Base-by-base conservation (phyloP, 2,113 vertebrate genomes). In the Oryzias javanicus region DNA sequence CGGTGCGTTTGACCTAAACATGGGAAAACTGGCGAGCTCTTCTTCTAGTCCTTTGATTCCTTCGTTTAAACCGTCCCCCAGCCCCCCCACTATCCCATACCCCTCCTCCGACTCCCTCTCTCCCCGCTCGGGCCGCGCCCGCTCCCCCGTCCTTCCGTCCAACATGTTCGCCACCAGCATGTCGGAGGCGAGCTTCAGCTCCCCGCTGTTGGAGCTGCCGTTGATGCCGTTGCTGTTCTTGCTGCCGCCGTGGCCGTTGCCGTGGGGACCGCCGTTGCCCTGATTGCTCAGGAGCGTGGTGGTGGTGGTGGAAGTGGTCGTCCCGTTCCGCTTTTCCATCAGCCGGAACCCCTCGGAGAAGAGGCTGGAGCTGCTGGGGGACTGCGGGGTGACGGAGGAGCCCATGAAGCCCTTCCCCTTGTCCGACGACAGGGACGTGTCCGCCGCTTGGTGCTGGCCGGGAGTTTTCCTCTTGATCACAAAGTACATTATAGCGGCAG, bases 321-420 rank as follows among this genome's bases (percentile, higher is more conserved):
- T 91, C 14, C 90, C 90, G 13, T 92, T 93, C 27, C 91, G 90
- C 63, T 93, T 94, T 54, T 91, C 89, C 0, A 83, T 80, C 61
- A 93, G 62, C 1, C 88, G 84, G 78, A 94, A 88, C 0, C 90
- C 92, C 18, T 94, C 89, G 0, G 90, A 92, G 29, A 91, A 35
- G 52, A 92, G 44, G 60, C 90, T 92, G 72, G 82, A 74, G 4
- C 92, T 92, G 61, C 93, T 93, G 0, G 93, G 94, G 6, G 93
- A 92, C 76, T 92, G 93, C 0, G 92, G 93, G 0, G 93, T 92
- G 60, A 91, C 90, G 0, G 92, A 89, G 35, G 93, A 94, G n/a
- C 90, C 89, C 19, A 89, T 86, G 35, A 89, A 67, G 56, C 92
- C 90, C 74, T 88, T 89, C 22, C 70, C 89, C 64, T 77, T 93